These are phyloP conservation scores for Brachypteracias leptosomus DNA, from an alignment of 2,113 vertebrate species.

Conservation along the genomic window DNA sequence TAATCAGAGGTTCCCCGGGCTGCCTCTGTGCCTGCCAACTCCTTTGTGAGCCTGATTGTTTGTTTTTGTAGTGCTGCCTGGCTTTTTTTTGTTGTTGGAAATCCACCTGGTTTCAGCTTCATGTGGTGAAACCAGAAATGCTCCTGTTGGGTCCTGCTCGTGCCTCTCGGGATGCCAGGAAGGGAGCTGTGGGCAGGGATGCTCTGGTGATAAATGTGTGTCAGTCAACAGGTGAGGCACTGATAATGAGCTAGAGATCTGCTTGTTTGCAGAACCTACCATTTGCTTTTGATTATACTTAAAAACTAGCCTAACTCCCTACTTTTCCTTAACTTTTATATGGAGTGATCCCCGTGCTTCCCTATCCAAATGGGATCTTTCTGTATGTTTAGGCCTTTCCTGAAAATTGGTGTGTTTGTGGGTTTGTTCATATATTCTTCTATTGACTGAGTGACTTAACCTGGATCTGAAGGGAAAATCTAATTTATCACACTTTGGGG, in stretches of 20 bases:
- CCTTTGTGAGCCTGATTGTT: neutral
- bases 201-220: neutral
- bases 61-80: neutral
- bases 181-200: neutral
- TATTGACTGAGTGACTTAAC: neutral
- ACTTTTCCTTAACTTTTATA: too few relatives aligned
- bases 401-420: neutral
- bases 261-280: neutral
- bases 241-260: neutral
- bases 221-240: neutral
- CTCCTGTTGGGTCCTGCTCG: neutral
- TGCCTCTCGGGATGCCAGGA: neutral
- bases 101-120: neutral
- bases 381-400: neutral
- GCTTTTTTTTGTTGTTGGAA: neutral
- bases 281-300: neutral
- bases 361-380: neutral
- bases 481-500: neutral
- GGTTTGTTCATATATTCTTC: rapidly evolving
- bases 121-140: neutral
- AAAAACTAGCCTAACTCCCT: too few relatives aligned
- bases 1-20: constrained; percentile 28
- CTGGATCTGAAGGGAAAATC: neutral
- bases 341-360: neutral
- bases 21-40: neutral